Percentiles rank a stretch among this genome's conserved stretches.
Conservation (phyloP, 2,888 invertebrate species). For the Thyatira batis region DNA sequence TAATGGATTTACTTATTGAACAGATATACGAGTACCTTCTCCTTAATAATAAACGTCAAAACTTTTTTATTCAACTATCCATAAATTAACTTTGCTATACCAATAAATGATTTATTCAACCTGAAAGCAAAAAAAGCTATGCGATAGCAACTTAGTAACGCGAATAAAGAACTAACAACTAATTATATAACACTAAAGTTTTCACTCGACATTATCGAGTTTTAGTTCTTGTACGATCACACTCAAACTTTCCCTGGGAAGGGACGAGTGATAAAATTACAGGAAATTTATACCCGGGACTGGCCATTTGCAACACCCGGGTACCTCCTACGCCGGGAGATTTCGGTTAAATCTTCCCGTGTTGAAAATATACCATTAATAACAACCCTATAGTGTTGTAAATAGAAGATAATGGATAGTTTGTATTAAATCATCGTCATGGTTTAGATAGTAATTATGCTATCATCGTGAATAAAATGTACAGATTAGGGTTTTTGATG, state of each 20-base stretch:
- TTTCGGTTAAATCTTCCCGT: conserved; percentile 39
- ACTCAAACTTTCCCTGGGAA: conserved; percentile 40
- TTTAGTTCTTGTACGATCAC: conserved; percentile 31
- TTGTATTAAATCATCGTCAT: background rate
- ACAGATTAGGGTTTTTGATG: no score
- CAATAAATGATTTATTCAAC: background rate
- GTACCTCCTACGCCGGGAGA: conserved; percentile 37
- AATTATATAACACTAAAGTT: conserved; percentile 19
- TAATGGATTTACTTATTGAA: background rate
- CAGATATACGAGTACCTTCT: background rate
- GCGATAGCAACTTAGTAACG: background rate
- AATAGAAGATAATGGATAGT: background rate
- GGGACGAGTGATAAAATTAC: conserved; percentile 66
- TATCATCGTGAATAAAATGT: no score
- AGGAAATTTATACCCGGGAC: conserved; percentile 57
- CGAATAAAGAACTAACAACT: conserved; percentile 14
- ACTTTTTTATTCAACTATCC: background rate
- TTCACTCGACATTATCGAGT: conserved; percentile 36
- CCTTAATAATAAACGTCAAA: background rate
- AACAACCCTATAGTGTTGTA: conserved; percentile 5
- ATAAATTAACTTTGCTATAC: background rate
- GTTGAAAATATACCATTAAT: conserved; percentile 17
- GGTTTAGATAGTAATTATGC: background rate
- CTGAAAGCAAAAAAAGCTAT: background rate
- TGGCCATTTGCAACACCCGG: conserved; percentile 66